phyloP scores from a whole-genome alignment of 2,113 vertebrate species.

The Megaptera novaeangliae region DNA sequence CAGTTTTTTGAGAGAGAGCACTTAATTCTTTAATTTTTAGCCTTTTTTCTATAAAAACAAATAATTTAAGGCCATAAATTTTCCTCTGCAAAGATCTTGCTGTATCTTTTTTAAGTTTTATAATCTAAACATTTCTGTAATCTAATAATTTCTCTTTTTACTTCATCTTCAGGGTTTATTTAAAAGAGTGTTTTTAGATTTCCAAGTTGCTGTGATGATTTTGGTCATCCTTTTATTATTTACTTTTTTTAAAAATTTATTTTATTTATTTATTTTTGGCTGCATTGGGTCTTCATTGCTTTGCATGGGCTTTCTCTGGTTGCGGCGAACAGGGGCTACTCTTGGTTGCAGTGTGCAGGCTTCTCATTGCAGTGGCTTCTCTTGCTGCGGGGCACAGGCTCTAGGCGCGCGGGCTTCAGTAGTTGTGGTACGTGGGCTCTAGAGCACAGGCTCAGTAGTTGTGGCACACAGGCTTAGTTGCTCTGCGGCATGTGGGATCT shows the following conservation, averaged over 20 bases:
- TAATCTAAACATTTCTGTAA: neutral
- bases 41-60: neutral
- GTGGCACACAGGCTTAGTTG: no score
- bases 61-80: neutral
- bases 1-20: neutral
- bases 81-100: neutral
- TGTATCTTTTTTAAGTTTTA: neutral
- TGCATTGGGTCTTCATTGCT: no score
- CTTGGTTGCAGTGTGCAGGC: no score
- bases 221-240: neutral
- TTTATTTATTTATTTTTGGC: no score
- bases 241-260: neutral
- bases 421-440: no score
- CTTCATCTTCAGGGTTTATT: neutral
- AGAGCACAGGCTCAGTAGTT: no score
- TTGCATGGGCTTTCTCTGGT: no score
- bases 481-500: no score
- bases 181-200: neutral
- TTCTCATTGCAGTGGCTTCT: no score
- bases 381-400: no score
- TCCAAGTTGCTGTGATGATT: neutral
- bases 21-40: constrained; percentile 10
- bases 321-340: no score
- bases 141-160: neutral
- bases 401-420: no score